A percentile compares a stretch with the other conserved stretches of the same genome.
These are phyloP conservation scores for Acinonyx jubatus DNA, from an alignment of 2,113 vertebrate species.

Conservation along the genomic window DNA sequence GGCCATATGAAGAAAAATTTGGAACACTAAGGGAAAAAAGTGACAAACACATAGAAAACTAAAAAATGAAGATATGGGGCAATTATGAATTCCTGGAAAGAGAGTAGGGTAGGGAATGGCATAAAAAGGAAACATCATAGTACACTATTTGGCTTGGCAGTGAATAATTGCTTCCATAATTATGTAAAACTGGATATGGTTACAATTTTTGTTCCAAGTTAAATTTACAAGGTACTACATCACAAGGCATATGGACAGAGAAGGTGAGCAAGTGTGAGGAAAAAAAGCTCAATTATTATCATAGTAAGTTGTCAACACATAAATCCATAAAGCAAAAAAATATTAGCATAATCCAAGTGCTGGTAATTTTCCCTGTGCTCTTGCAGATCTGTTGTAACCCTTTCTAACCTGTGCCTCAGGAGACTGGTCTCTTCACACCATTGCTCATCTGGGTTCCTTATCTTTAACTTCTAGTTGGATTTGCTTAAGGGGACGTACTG, in stretches of 20 bases:
- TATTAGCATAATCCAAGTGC: not conserved
- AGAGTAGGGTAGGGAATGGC: not conserved
- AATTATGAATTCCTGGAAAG: not conserved
- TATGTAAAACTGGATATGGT: not conserved
- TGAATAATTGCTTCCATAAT: conserved; percentile 7
- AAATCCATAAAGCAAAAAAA: conserved; percentile 17
- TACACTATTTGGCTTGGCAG: not conserved
- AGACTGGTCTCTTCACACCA: not conserved
- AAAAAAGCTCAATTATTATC: not conserved
- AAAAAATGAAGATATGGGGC: not conserved
- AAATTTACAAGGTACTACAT: not conserved
- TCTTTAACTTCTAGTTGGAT: not conserved
- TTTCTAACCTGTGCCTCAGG: not conserved
- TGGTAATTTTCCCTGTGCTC: not conserved
- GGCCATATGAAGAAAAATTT: not conserved
- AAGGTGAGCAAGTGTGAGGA: not conserved
- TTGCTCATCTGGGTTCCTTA: not conserved
- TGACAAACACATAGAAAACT: not conserved
- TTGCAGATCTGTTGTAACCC: not conserved
- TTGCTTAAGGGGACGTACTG: not conserved
- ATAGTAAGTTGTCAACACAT: not conserved
- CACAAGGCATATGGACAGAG: not conserved
- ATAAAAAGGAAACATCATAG: not conserved
- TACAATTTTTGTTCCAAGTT: conserved; percentile 1
- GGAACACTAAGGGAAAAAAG: not conserved